Percentiles rank a stretch among this genome's conserved stretches.
Conservation (phyloP, 1,140 invertebrate genomes). For the Drosophila subobscura region DNA sequence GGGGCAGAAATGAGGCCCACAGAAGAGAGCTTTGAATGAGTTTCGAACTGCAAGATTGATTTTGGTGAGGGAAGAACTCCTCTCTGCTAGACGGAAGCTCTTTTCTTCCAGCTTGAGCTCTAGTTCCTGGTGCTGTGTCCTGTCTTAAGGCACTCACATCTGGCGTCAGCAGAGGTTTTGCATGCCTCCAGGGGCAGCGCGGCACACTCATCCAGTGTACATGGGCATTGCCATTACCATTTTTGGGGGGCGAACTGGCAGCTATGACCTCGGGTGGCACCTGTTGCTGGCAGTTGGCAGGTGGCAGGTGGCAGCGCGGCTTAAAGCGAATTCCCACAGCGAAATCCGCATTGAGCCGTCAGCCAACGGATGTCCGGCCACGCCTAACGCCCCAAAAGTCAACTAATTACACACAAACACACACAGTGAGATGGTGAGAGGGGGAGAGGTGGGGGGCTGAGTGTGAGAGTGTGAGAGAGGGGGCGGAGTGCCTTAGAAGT, state of each 20-base stretch:
- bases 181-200: neutral
- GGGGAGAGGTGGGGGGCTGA: neutral
- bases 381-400: constrained; percentile 32
- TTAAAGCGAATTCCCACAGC: constrained; percentile 25
- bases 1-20: too few species aligned
- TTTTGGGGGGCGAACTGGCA: too few species aligned
- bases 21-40: too few species aligned
- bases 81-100: too few species aligned
- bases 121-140: too few species aligned
- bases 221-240: too few species aligned
- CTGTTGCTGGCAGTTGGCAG: constrained; percentile 23
- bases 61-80: too few species aligned
- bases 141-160: too few species aligned
- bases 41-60: too few species aligned
- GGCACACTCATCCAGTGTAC: too few species aligned
- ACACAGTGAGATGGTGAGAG: neutral
- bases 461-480: constrained; percentile 10
- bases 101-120: too few species aligned
- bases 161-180: neutral
- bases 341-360: constrained; percentile 45
- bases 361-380: constrained; percentile 12
- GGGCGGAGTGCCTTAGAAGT: constrained; percentile 18
- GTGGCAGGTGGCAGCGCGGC: neutral
- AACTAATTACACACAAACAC: constrained; percentile 33
- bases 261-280: constrained; percentile 22